Evolutionary conservation across 2,797 vertebrate genomes (phyloP), one percentile per base, ranked within the genome.

Genomic region (Lepilemur ruficaudatus): DNA sequence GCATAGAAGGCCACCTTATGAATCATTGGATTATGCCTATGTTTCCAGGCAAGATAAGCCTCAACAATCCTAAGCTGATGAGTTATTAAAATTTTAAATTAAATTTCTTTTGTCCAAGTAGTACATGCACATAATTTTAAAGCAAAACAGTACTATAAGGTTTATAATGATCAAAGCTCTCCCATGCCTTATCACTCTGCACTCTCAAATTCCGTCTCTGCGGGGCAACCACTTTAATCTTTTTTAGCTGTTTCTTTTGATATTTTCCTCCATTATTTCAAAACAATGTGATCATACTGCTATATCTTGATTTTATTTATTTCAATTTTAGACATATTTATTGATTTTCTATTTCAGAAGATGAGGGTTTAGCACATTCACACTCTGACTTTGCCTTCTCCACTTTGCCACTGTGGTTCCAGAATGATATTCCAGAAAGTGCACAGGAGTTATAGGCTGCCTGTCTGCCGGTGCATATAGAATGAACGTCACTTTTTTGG

Each of bases 41-140:
- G 20, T 86, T 90, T 91, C 28, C 70, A 95, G 25, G n/a, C 25
- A 52, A 12, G 52, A 67, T 6, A 84, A 79, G 23, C 72, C 59
- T 89, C 25, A 84, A 52, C 1, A 82, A 82, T 18, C 28, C 41
- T 72, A 87, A 67, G 59, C 63, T 4, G 8, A 57, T 67, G 41
- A 79, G 14, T 87, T 78, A 78, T 55, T 91, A 43, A 41, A 78
- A 48, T 55, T 55, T 82, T 87, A 28, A 91, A 89, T 93, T 84
- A 46, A 50, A 41, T 55, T 89, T 79, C 75, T 46, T 46, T 95
- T 83, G 78, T 93, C 72, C 48, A 75, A 88, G 6, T 88, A 84
- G 79, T 65, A 65, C 28, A 63, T 41, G 67, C 11, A 81, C 22
- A 48, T 61, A 55, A 84, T 95, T 94, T 92, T 67, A 94, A 95